phyloP scores from a whole-genome alignment of 1,140 invertebrate genomes.

The Hirudo medicinalis region DNA sequence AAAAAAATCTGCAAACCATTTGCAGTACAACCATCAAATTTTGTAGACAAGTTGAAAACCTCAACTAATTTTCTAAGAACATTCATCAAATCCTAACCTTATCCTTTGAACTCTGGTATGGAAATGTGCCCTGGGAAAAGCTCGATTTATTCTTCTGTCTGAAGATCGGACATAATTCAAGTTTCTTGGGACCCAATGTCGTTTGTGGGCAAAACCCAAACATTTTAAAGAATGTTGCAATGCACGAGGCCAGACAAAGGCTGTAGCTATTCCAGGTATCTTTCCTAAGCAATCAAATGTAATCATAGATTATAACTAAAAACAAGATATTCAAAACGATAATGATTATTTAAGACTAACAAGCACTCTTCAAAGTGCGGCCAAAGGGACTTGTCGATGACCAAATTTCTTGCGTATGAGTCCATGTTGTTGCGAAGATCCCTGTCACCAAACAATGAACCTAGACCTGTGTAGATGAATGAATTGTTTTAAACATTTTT shows the following conservation, averaged over 20 bases:
- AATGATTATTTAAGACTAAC: conserved; percentile 35
- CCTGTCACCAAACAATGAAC: conserved; percentile 73
- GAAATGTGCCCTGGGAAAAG: background rate
- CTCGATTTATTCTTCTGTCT: too few species aligned
- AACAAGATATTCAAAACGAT: too few species aligned
- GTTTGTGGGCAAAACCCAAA: background rate
- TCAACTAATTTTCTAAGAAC: too few species aligned
- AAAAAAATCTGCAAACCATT: too few species aligned
- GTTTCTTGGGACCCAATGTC: background rate
- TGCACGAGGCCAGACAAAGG: background rate
- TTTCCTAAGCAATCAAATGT: background rate
- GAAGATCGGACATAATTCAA: background rate
- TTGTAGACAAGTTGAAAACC: background rate
- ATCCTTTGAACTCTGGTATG: background rate
- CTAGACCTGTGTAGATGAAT: conserved; percentile 51
- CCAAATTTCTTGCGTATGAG: conserved; percentile 60
- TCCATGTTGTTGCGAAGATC: conserved; percentile 66
- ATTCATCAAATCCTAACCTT: background rate
- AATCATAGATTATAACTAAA: too few species aligned
- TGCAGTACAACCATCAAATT: too few species aligned
- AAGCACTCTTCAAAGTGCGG: conserved; percentile 57
- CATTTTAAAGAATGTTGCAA: background rate
- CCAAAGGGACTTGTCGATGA: conserved; percentile 58
- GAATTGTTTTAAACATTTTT: background rate
- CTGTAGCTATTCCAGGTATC: background rate